phyloP scores from a whole-genome alignment of 2,113 vertebrate species.

The Melanotaenia duboulayi region DNA sequence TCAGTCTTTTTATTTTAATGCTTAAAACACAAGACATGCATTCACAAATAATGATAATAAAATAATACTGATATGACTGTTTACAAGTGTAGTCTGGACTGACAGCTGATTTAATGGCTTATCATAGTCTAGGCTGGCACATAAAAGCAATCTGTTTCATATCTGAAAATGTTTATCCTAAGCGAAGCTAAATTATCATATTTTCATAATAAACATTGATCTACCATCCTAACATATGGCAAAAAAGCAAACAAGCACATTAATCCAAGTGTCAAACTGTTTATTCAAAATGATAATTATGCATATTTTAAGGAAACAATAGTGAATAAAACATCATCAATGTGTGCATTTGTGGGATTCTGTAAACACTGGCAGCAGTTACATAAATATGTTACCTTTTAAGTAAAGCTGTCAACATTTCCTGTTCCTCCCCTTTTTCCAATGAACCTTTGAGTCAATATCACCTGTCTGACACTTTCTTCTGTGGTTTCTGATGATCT shows the following conservation, averaged over 20 bases:
- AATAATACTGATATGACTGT: too few species aligned
- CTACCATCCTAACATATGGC: neutral
- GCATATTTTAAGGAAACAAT: neutral
- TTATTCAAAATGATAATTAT: neutral
- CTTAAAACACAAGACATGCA: too few species aligned
- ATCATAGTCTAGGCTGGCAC: neutral
- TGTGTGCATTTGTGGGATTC: neutral
- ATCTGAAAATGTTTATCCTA: neutral
- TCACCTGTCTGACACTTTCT: slow-evolving; percentile 23
- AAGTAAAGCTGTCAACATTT: slow-evolving; percentile 21
- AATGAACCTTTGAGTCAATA: slow-evolving; percentile 3
- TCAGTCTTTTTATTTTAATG: too few species aligned
- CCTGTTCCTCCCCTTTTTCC: slow-evolving; percentile 8
- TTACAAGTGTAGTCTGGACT: too few species aligned
- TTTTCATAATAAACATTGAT: neutral
- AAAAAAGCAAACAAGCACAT: neutral
- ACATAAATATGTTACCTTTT: slow-evolving; percentile 16
- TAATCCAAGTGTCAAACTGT: neutral
- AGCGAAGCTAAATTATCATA: neutral
- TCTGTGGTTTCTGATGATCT: slow-evolving; percentile 8
- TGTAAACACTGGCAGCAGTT: neutral
- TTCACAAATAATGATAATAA: too few species aligned
- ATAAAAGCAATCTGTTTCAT: neutral
- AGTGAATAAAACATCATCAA: neutral
- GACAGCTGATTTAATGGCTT: neutral